Evolutionary conservation across 30 jellyfish, hydroid and myxozoan genomes (phyloP), one percentile per base, ranked within the genome.

Genomic region (Hydractinia echinata): DNA sequence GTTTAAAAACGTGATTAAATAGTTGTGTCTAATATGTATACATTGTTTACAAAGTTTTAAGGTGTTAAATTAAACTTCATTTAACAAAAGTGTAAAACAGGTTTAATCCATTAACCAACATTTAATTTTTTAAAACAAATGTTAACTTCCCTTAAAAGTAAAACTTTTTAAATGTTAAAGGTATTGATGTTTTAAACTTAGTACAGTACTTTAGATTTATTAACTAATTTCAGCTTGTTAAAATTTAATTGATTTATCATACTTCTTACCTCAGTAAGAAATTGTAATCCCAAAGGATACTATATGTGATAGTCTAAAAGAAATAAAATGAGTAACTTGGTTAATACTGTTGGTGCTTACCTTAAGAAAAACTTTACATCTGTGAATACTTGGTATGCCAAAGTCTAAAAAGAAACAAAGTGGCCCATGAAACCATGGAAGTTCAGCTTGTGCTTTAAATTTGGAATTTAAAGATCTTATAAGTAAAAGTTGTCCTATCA

Each of bases 321-420:
- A 51, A 51, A 77, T 66, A 76, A 44, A 61, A 19, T 10, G 4
- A 60, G 70, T 13, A 4, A 52, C 14, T 39, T 9, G 16, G 7
- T 15, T 8, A 49, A 2, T 30, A n/a, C 44, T 18, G 53, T 7
- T 49, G 51, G 48, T 15, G n/a, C 97, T 76, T 83, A 94, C 99
- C 97, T 89, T 96, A 94, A 83, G 83, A 94, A 74, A 73, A 88
- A 94, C 83, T 94, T 89, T 88, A 89, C 55, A 83, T 94, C 99
- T 89, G 97, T 88, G 11, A 93, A 89, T 58, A 93, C 95, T 61
- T 95, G 95, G 76, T 93, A 93, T 14, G 99, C 99, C 61, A 93
- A 54, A 50, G 99, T 93, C 99, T 93, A 54, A 48, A 82, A 87
- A 8, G 49, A 48, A 76, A 73, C 56, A 56, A 20, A 30, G 44